These are phyloP conservation scores for Ploceus nigricollis DNA, from an alignment of 2,113 vertebrate species.

Conservation along the genomic window DNA sequence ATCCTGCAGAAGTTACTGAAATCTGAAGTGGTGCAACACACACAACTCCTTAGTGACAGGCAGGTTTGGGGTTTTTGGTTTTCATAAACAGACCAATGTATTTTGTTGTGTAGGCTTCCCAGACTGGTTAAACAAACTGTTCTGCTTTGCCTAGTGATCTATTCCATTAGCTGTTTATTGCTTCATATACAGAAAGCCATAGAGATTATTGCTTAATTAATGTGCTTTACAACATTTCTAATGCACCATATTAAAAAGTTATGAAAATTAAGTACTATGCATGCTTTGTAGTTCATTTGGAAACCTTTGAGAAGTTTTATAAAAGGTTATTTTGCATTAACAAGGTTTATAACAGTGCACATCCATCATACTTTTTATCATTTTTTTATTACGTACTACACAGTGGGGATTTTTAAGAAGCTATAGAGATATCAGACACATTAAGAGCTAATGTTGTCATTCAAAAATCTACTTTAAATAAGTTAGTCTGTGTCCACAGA, in stretches of 20 bases:
- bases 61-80: not conserved
- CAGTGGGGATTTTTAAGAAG: conserved; percentile 42
- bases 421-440: conserved; percentile 16
- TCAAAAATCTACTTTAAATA: conserved; percentile 34
- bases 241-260: conserved; percentile 73
- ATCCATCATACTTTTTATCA: conserved; percentile 42
- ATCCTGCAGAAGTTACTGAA: not conserved
- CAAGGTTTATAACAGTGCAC: conserved; percentile 51
- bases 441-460: conserved; percentile 19
- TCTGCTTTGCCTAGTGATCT: conserved; percentile 69
- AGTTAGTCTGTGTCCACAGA: conserved; percentile 14
- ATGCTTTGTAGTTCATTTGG: conserved; percentile 60
- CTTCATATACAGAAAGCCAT: conserved; percentile 66
- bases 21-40: not conserved
- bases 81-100: not conserved
- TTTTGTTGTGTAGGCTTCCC: not conserved
- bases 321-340: conserved; percentile 68
- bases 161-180: conserved; percentile 59
- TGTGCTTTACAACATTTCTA: conserved; percentile 71
- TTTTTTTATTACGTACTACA: conserved; percentile 41
- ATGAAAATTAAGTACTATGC: conserved; percentile 73
- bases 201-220: conserved; percentile 77
- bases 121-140: conserved; percentile 55
- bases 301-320: conserved; percentile 62
- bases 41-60: not conserved